A percentile compares a stretch with the other conserved stretches of the same genome.
phyloP scores from a whole-genome alignment of 2,797 vertebrate species.

The Sebastes steindachneri region DNA sequence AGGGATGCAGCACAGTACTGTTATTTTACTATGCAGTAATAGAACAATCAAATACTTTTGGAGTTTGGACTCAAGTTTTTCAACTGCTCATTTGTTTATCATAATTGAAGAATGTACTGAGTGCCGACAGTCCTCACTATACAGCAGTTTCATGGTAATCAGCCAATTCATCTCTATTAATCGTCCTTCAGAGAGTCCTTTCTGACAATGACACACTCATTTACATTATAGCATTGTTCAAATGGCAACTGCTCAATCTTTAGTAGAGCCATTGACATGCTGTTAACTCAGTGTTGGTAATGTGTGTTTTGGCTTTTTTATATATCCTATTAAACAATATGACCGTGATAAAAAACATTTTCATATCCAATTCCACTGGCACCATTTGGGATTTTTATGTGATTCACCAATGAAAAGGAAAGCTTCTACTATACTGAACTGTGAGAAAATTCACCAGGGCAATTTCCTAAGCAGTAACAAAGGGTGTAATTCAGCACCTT shows the following conservation, averaged over 20 bases:
- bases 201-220: constrained; percentile 6
- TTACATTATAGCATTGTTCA: not conserved
- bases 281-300: not conserved
- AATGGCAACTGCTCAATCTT: not conserved
- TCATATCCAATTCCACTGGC: not conserved
- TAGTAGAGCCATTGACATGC: not conserved
- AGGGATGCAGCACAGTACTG: not conserved
- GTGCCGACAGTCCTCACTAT: not conserved
- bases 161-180: constrained; percentile 1
- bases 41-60: not conserved
- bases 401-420: not conserved
- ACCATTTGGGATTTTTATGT: not conserved
- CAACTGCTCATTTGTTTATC: not conserved
- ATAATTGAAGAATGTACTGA: not conserved
- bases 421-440: not conserved
- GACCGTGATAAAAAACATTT: not conserved
- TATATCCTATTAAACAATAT: not conserved
- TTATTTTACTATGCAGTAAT: not conserved
- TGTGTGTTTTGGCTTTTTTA: not conserved
- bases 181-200: not conserved
- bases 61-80: not conserved
- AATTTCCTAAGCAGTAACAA: not conserved
- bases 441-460: not conserved
- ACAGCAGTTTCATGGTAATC: not conserved
- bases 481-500: not conserved